phyloP scores from a whole-genome alignment of 2,888 invertebrate genomes.

The Coelogynopora nodosa region DNA sequence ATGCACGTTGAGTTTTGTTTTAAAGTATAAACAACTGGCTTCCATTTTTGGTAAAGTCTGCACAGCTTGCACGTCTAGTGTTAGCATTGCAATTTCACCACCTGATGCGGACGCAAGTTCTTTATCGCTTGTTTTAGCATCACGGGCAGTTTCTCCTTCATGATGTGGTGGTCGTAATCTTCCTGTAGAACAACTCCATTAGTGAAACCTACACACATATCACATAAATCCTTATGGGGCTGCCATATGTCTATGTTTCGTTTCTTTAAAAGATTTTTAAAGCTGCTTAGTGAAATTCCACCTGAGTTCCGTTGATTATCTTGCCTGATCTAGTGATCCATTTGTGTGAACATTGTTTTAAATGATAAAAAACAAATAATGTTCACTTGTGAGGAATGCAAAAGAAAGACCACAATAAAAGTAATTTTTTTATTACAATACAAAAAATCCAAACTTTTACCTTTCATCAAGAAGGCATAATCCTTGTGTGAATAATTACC shows the following conservation, averaged over 20 bases:
- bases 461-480: too few relatives aligned
- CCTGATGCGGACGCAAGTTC: conserved; percentile 23
- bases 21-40: conserved; percentile 23
- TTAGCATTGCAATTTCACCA: conserved; percentile 19
- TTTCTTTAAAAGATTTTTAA: background rate
- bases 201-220: conserved; percentile 18
- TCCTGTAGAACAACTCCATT: conserved; percentile 25
- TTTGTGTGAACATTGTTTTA: too few relatives aligned
- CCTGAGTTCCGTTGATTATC: background rate
- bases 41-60: conserved; percentile 27
- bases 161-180: conserved; percentile 28
- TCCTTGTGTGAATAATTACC: too few relatives aligned
- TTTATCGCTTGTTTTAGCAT: background rate
- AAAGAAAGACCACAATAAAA: too few relatives aligned
- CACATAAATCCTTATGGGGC: conserved; percentile 5
- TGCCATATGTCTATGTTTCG: background rate
- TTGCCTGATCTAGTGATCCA: background rate
- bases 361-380: too few relatives aligned
- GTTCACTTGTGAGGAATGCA: too few relatives aligned
- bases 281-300: background rate
- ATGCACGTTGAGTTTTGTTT: conserved; percentile 25
- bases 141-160: conserved; percentile 8
- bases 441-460: too few relatives aligned
- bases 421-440: too few relatives aligned
- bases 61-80: conserved; percentile 3